Base-by-base conservation (phyloP, 2,797 vertebrate species). In the Menidia menidia region DNA sequence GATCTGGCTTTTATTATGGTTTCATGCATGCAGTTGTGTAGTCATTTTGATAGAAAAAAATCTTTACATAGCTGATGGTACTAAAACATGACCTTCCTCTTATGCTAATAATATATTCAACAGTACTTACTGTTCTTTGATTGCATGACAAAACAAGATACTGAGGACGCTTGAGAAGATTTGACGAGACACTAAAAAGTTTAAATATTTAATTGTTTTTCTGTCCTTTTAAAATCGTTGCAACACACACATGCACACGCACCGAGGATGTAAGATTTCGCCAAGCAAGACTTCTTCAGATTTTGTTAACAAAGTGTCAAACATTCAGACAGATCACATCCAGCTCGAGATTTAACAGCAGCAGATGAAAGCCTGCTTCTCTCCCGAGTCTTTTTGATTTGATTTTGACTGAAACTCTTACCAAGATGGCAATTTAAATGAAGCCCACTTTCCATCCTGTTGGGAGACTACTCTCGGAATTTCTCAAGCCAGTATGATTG, bases 241-340 rank as follows among this genome's bases (percentile, higher is more conserved):
- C 59, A 32, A 4, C 61, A 45, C 48, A 52, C 15, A 32, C 19
- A 50, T 15, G 35, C 11, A 56, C 33, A 57, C 33, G 33, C 33
- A 16, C 35, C 45, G 35, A 52, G 47, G 41, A 54, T 78, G 65
- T 71, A 51, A 58, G 73, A 41, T 61, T 73, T 67, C 67, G 74
- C 78, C 68, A 73, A 76, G 77, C 52, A 57, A 72, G 62, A 61
- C 69, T 76, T 79, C 65, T 60, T 79, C 71, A 75, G 77, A 83
- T 84, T 85, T 68, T 77, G 72, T 75, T 83, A 71, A 85, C 78
- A 81, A 85, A 82, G 77, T 80, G 84, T 86, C 81, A 85, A 81
- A 80, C 71, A 85, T 75, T 86, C 67, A 81, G 63, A 64, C 77
- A 51, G 63, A 83, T 85, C 83, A 82, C 80, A 51, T 78, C 81